Base-by-base conservation (phyloP, 1,140 invertebrate species). In the Musca vetustissima region DNA sequence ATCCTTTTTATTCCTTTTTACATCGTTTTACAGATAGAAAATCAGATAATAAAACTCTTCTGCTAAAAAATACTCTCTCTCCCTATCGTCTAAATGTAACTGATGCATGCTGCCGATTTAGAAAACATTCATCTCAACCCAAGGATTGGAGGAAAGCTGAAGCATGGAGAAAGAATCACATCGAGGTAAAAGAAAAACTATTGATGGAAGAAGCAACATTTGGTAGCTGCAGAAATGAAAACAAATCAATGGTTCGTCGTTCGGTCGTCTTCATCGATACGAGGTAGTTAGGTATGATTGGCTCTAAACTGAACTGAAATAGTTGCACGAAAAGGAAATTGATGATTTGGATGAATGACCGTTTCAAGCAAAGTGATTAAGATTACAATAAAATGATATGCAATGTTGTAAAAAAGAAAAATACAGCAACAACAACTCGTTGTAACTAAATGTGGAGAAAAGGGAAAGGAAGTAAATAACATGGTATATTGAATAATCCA, bases 301-400 rank as follows among this genome's bases (percentile, higher is more conserved):
- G 36, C 36, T 43, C 36, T 43, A 43, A 43, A 43, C 36, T 43
- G 36, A 43, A n/a, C n/a, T n/a, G 36, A 36, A 61, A 61, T 43
- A 36, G 25, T 61, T 61, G 57, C 57, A 61, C 28, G 57, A 61
- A 43, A 21, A 61, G 57, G 57, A 61, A 61, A 61, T 61, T 61
- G 57, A 61, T 61, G 57, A 43, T 61, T 61, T 61, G 57, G 57
- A 43, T 61, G 57, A 61, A 36, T 61, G 57, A 61, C 57, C 57
- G 36, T 61, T 61, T 43, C 36, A 21, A 61, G 28, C 57, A 61
- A 61, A 61, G n/a, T 61, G 32, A 61, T 61, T 61, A 61, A 61
- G 57, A 61, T 61, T 61, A 61, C 28, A 21, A 61, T 61, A 61
- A 61, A 61, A 61, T 21, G 57, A 61, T 61, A 61, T 19, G 11